Conservation (phyloP, 2,797 vertebrate species). For the Acanthiza pusilla region DNA sequence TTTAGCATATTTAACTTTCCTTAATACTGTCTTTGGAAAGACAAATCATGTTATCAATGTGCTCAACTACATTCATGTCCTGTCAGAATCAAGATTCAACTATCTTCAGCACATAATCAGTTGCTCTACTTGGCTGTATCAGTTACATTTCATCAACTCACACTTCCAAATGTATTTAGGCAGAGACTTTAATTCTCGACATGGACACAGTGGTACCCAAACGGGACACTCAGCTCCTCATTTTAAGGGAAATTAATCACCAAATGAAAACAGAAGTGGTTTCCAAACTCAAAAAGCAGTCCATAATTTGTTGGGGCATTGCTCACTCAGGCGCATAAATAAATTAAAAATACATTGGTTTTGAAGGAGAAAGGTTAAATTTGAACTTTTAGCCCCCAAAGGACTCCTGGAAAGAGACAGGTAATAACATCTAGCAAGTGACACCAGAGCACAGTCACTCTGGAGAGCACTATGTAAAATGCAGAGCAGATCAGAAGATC, state of each 20-base stretch:
- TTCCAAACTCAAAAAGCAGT: neutral
- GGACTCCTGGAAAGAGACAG: neutral
- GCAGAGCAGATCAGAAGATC: neutral
- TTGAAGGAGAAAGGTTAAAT: neutral
- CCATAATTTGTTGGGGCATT: neutral
- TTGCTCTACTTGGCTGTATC: neutral
- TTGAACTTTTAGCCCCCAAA: neutral
- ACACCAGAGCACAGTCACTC: neutral
- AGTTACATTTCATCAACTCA: neutral
- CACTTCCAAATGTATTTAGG: neutral
- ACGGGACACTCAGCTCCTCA: fast-evolving
- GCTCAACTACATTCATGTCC: neutral
- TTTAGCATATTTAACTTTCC: neutral
- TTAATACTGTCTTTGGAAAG: neutral
- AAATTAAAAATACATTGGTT: neutral
- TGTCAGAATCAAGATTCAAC: neutral
- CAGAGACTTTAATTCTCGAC: neutral
- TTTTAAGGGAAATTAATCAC: neutral
- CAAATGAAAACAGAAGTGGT: neutral
- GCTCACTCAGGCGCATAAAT: neutral
- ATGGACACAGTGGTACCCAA: neutral
- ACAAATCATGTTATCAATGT: neutral
- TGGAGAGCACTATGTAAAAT: neutral
- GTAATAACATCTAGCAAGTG: neutral
- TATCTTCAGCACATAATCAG: neutral